Evolutionary conservation across 2,113 vertebrate genomes (phyloP).

Genomic region (Opisthocomus hoazin): DNA sequence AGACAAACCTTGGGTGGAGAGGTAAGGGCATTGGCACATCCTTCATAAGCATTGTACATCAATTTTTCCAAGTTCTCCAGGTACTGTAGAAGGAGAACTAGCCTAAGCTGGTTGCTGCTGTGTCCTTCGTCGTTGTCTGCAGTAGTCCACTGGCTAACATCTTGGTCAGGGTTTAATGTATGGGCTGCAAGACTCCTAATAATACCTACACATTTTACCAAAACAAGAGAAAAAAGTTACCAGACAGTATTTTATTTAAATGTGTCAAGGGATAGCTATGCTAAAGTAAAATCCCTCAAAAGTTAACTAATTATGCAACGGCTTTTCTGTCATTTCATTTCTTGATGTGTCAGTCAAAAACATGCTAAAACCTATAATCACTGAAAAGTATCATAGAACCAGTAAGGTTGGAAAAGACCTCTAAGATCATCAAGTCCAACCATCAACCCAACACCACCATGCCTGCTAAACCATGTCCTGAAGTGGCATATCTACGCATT

Average conservation of each 20-base stretch:
- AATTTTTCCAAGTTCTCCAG: constrained; percentile 96
- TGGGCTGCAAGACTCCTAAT: constrained; percentile 95
- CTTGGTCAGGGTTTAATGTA: constrained; percentile 91
- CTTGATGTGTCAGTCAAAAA: not conserved
- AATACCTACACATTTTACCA: constrained; percentile 77
- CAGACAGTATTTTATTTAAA: not conserved
- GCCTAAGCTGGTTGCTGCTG: constrained; percentile 90
- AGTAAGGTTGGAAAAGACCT: too few species aligned
- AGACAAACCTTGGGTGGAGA: constrained; percentile 92
- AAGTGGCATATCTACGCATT: too few species aligned
- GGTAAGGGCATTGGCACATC: constrained; percentile 93
- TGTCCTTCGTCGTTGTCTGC: constrained; percentile 93
- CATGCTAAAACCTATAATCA: not conserved
- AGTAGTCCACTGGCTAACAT: constrained; percentile 89
- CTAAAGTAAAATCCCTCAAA: not conserved
- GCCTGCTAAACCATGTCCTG: too few species aligned
- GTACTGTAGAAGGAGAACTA: constrained; percentile 92
- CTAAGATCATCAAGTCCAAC: too few species aligned
- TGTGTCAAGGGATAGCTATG: not conserved
- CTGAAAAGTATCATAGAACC: too few species aligned
- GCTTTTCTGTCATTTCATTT: not conserved
- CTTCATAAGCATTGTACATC: constrained; percentile 99
- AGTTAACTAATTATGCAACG: not conserved
- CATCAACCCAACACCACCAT: too few species aligned
- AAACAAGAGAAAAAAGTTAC: not conserved